A percentile compares a stretch with the other conserved stretches of the same genome.
These are phyloP conservation scores for Scaptomyza caliginosa DNA, from an alignment of 2,888 invertebrate genomes.

Conservation along the genomic window DNA sequence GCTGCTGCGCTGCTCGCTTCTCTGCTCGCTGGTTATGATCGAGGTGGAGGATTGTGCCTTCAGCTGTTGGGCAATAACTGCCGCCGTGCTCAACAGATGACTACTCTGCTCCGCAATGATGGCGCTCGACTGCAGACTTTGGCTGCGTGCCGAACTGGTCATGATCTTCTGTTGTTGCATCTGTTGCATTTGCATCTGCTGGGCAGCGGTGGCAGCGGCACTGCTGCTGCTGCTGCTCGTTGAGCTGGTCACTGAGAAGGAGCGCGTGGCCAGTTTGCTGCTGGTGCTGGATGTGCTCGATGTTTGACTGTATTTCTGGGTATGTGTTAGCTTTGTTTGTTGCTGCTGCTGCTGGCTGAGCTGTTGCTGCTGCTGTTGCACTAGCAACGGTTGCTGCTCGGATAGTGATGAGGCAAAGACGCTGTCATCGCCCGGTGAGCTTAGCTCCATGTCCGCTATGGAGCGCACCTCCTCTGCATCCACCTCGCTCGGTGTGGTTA, in stretches of 20 bases:
- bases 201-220: conserved; percentile 25
- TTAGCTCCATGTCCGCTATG: conserved; percentile 63
- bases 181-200: conserved; percentile 16
- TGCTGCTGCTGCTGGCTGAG: conserved; percentile 23
- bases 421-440: conserved; percentile 54
- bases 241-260: conserved; percentile 66
- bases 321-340: conserved; percentile 47
- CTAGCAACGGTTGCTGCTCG: conserved; percentile 42
- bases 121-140: conserved; percentile 81
- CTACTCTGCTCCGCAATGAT: conserved; percentile 74
- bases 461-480: conserved; percentile 81
- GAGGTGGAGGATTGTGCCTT: conserved; percentile 84
- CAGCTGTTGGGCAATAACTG: conserved; percentile 84
- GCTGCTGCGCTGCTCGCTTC: conserved; percentile 58
- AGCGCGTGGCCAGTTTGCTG: conserved; percentile 72
- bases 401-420: conserved; percentile 34
- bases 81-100: conserved; percentile 49
- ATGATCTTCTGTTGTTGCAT: conserved; percentile 74
- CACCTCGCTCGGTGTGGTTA: conserved; percentile 83
- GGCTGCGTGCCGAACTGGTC: conserved; percentile 79
- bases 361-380: neutral
- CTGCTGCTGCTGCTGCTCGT: conserved; percentile 54
- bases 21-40: conserved; percentile 80
- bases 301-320: conserved; percentile 61
- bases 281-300: conserved; percentile 55